Percentiles rank a stretch among this genome's conserved stretches.
phyloP scores from a whole-genome alignment of 1,140 invertebrate species.

The Drosophila erecta region DNA sequence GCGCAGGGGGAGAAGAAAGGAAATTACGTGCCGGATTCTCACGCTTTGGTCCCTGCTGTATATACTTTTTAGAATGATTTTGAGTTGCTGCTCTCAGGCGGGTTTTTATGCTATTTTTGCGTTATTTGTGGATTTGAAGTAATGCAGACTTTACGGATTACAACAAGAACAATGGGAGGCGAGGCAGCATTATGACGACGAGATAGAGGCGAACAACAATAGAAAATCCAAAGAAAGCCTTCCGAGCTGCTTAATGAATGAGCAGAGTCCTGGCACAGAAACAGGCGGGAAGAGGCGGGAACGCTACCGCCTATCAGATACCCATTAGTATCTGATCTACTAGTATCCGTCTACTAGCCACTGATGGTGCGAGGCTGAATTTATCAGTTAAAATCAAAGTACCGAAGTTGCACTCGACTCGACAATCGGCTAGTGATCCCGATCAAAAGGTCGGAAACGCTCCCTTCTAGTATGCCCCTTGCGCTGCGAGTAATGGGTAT shows the following conservation, averaged over 20 bases:
- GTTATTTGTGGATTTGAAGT: slow-evolving; percentile 68
- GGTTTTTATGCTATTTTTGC: slow-evolving; percentile 19
- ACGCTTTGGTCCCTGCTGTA: slow-evolving; percentile 25
- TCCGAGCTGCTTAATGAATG: slow-evolving; percentile 52
- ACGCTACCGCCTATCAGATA: too few species aligned
- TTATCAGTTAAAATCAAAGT: too few species aligned
- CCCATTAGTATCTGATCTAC: too few species aligned
- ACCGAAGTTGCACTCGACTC: too few species aligned
- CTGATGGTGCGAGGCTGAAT: too few species aligned
- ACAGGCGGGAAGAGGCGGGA: background rate
- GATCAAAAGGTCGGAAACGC: too few species aligned
- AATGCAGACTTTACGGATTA: slow-evolving; percentile 80
- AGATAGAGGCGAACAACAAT: slow-evolving; percentile 29
- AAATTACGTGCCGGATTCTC: slow-evolving; percentile 68
- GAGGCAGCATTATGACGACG: slow-evolving; percentile 18
- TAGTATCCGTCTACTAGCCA: too few species aligned
- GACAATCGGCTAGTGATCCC: too few species aligned
- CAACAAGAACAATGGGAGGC: slow-evolving; percentile 45
- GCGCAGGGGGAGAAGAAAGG: slow-evolving; percentile 25
- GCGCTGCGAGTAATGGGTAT: too few species aligned
- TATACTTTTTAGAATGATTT: slow-evolving; percentile 7
- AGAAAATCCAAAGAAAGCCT: slow-evolving; percentile 40
- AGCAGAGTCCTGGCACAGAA: slow-evolving; percentile 19
- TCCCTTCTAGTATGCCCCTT: too few species aligned
- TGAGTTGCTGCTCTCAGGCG: too few species aligned